phyloP scores from a whole-genome alignment of 2,888 invertebrate species.

The Eristalinus sepulchralis region DNA sequence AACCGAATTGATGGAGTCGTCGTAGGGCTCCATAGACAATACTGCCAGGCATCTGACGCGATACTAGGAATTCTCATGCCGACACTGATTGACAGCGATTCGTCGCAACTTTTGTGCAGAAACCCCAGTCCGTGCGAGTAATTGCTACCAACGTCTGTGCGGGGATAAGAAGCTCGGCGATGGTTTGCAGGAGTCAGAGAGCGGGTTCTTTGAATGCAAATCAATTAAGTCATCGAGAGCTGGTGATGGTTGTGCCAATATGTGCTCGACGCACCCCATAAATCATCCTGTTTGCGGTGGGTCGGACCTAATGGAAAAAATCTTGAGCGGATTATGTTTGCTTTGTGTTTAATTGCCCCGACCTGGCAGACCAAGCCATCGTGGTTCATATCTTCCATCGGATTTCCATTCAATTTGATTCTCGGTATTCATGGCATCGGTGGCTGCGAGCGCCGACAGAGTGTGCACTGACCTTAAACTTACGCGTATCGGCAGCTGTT shows the following conservation, averaged over 20 bases:
- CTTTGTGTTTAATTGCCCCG: constrained; percentile 30
- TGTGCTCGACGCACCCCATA: constrained; percentile 12
- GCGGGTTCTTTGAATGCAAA: constrained; percentile 33
- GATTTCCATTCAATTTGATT: constrained; percentile 55
- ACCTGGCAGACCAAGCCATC: background rate
- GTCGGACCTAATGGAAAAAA: background rate
- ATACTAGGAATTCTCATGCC: background rate
- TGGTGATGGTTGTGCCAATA: constrained; percentile 16
- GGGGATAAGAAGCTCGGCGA: background rate
- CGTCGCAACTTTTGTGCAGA: constrained; percentile 5
- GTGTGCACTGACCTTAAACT: constrained; percentile 17
- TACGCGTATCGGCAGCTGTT: constrained; percentile 23
- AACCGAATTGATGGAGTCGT: background rate
- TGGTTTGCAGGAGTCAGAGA: background rate
- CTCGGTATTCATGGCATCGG: constrained; percentile 2
- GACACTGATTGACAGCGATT: constrained; percentile 40
- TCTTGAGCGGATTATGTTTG: constrained; percentile 23
- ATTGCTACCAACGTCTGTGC: background rate
- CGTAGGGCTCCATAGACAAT: background rate
- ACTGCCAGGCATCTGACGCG: constrained; percentile 1
- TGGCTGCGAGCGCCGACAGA: background rate
- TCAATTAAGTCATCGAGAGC: constrained; percentile 39
- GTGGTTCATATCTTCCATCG: constrained; percentile 37
- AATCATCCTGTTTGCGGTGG: constrained; percentile 9
- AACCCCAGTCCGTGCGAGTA: constrained; percentile 10